Evolutionary conservation across 2,888 invertebrate species (phyloP).

Genomic region (Amaurobius ferox): DNA sequence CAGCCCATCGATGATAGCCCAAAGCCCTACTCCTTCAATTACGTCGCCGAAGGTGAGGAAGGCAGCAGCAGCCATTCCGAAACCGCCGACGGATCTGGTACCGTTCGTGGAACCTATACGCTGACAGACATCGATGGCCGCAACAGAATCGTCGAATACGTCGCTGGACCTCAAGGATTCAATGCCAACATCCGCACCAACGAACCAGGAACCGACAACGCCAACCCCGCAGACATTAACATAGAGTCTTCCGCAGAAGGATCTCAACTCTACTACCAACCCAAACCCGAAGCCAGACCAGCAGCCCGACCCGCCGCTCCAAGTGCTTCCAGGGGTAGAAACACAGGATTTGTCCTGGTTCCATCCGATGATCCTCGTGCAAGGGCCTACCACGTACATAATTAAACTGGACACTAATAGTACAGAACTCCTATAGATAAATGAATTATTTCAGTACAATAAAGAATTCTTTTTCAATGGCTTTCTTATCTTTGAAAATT

Average conservation of each 20-base stretch:
- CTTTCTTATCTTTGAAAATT: too few relatives aligned
- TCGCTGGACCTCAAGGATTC: slow-evolving; percentile 41
- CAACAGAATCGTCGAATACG: slow-evolving; percentile 74
- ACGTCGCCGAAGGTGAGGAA: slow-evolving; percentile 58
- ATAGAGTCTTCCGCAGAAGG: slow-evolving; percentile 38
- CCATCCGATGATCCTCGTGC: neutral
- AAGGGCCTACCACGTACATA: neutral
- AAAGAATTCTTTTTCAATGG: too few relatives aligned
- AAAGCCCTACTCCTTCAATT: slow-evolving; percentile 67
- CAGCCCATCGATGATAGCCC: slow-evolving; percentile 40
- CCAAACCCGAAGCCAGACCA: neutral
- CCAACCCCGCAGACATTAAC: slow-evolving; percentile 36
- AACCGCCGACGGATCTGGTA: slow-evolving; percentile 39
- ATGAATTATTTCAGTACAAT: too few relatives aligned
- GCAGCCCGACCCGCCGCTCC: neutral
- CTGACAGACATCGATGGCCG: slow-evolving; percentile 39
- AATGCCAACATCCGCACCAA: slow-evolving; percentile 43
- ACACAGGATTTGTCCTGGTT: neutral
- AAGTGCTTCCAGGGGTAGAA: too few relatives aligned
- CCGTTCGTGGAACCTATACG: slow-evolving; percentile 59
- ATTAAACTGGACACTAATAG: neutral
- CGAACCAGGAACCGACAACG: slow-evolving; percentile 52
- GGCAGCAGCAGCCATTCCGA: slow-evolving; percentile 51
- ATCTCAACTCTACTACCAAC: neutral
- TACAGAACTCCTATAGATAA: too few relatives aligned